A percentile compares a stretch with the other conserved stretches of the same genome.
phyloP scores from a whole-genome alignment of 2,797 vertebrate species.

The Cephalopachus bancanus region DNA sequence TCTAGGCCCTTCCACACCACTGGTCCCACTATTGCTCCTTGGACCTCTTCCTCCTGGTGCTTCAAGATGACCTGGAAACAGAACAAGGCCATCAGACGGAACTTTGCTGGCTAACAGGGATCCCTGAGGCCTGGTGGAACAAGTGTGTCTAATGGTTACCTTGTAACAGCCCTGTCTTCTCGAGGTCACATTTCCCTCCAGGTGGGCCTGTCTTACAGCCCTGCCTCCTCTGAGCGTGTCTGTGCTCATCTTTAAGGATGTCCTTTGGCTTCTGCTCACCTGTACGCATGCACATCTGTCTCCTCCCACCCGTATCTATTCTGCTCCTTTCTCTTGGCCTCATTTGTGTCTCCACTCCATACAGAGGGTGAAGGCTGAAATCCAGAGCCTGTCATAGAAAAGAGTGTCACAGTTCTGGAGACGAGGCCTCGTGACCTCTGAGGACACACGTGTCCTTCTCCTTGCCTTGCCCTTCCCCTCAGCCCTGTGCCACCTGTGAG shows the following conservation, averaged over 20 bases:
- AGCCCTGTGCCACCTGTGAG: background rate
- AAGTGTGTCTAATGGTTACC: background rate
- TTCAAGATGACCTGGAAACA: background rate
- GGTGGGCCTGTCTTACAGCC: rapidly evolving
- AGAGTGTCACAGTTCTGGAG: background rate
- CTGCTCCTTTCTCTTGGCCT: background rate
- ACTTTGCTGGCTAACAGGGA: background rate
- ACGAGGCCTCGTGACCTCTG: background rate
- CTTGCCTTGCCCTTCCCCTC: rapidly evolving
- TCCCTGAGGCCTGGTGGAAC: background rate
- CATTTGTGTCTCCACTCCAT: background rate
- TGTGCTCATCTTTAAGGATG: background rate
- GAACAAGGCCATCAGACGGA: background rate
- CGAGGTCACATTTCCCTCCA: background rate
- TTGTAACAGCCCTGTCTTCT: background rate
- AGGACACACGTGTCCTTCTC: background rate
- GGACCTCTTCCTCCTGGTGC: background rate
- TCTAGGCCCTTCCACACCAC: background rate
- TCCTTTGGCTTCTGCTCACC: background rate
- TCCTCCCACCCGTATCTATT: background rate
- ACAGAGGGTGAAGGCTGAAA: too few species aligned
- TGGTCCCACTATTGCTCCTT: background rate
- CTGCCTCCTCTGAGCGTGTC: background rate
- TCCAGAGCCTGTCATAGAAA: background rate
- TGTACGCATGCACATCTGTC: rapidly evolving